Percentiles rank a stretch among this genome's conserved stretches.
Evolutionary conservation across 2,113 vertebrate genomes (phyloP).

Genomic region (human (Homo sapiens)): GRCh38 chr2:205126001-205126500

Average conservation of each 20-base stretch:
- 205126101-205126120: background rate
- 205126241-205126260: constrained; percentile 35
- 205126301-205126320: constrained; percentile 28
- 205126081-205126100: background rate
- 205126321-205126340: constrained; percentile 9
- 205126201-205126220: background rate
- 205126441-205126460: background rate
- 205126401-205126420: constrained; percentile 23
- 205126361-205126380: background rate
- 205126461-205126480: constrained; percentile 6
- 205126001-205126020: background rate
- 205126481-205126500: too few relatives aligned
- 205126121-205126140: background rate
- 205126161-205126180: background rate
- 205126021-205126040: background rate
- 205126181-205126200: background rate
- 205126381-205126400: background rate
- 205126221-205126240: background rate
- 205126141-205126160: background rate
- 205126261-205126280: background rate
- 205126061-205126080: background rate
- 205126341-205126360: constrained; percentile 28
- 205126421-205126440: constrained; percentile 30
- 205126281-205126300: background rate
- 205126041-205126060: background rate